A percentile compares a stretch with the other conserved stretches of the same genome.
These are phyloP conservation scores for Oceanodroma leucorhoa DNA, from an alignment of 2,797 vertebrate genomes.

Conservation along the genomic window DNA sequence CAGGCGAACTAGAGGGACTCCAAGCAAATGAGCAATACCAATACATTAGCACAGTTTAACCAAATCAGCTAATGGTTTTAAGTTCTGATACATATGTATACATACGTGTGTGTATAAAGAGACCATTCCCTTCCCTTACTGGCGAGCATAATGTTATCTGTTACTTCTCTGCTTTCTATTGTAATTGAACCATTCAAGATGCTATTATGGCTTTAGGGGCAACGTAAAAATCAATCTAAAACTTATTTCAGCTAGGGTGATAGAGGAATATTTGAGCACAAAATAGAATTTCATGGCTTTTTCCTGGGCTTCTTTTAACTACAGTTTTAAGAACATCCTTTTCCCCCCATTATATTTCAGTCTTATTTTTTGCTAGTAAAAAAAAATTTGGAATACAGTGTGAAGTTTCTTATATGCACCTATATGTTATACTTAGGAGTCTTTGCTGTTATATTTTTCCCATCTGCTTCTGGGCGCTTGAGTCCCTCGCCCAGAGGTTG, in stretches of 20 bases:
- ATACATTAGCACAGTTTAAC: neutral
- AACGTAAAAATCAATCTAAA: conserved; percentile 14
- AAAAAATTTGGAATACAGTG: neutral
- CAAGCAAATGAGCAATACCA: neutral
- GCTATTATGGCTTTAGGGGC: neutral
- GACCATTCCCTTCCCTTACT: neutral
- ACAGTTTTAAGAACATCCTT: neutral
- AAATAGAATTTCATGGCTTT: neutral
- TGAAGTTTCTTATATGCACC: neutral
- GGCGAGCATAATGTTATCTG: neutral
- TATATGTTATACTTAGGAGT: neutral
- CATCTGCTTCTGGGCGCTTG: neutral
- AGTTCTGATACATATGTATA: neutral
- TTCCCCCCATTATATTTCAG: neutral
- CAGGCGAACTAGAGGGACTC: neutral
- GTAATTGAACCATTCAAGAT: neutral
- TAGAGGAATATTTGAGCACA: neutral
- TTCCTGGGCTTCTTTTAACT: neutral
- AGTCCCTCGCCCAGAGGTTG: neutral
- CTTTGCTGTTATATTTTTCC: neutral
- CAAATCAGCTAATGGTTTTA: neutral
- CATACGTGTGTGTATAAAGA: neutral
- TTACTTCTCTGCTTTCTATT: neutral
- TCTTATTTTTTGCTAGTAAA: neutral
- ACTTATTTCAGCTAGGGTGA: neutral